These are phyloP conservation scores for Enteromius paludinosus DNA, from an alignment of 2,797 vertebrate genomes.

Conservation along the genomic window DNA sequence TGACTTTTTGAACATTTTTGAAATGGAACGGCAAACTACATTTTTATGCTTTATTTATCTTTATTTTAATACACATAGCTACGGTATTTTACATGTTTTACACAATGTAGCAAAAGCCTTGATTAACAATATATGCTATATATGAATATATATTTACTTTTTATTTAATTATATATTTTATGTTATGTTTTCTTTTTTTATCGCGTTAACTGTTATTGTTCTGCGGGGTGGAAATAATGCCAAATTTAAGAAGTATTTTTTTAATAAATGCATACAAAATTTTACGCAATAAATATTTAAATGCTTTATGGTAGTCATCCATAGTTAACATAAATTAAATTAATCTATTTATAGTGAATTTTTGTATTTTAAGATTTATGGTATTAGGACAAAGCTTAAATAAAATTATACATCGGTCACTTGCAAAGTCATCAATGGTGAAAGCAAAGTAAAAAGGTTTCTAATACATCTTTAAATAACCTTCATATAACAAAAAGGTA, in stretches of 20 bases:
- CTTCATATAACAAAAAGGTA: background rate
- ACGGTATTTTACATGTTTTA: background rate
- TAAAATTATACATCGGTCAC: background rate
- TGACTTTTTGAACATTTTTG: background rate
- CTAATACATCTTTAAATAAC: background rate
- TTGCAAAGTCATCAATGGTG: background rate
- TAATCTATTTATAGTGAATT: background rate
- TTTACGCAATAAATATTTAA: background rate
- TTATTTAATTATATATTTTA: background rate
- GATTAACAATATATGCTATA: background rate
- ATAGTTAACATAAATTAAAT: background rate
- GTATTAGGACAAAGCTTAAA: background rate
- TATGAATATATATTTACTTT: background rate
- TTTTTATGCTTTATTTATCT: background rate
- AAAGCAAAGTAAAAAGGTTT: background rate
- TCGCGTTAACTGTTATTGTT: background rate
- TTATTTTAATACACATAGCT: background rate
- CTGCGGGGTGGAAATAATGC: background rate
- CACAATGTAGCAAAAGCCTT: background rate
- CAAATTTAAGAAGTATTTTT: background rate
- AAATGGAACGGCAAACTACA: background rate
- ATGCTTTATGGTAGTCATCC: background rate
- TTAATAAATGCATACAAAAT: background rate
- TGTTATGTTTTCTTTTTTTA: background rate
- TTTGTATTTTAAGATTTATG: background rate